A percentile compares a stretch with the other conserved stretches of the same genome.
Conservation (phyloP, 2,113 vertebrate genomes). For the Bettongia penicillata region DNA sequence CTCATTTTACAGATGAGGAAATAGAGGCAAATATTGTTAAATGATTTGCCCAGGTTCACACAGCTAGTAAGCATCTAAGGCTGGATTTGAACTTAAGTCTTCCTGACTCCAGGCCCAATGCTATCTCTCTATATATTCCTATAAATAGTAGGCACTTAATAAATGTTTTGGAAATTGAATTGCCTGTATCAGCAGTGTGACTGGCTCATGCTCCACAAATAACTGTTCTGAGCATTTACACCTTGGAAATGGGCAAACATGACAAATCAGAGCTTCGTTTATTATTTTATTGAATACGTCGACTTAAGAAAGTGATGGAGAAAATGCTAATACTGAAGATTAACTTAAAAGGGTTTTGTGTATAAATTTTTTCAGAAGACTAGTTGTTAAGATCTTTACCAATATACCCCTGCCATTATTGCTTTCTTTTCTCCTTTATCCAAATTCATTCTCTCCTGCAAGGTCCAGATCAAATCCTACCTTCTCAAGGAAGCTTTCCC, state of each 20-base stretch:
- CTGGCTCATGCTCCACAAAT: background rate
- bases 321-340: no score
- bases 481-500: slow-evolving; percentile 1
- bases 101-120: no score
- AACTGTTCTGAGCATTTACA: background rate
- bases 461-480: background rate
- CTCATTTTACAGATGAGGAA: no score
- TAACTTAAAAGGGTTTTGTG: background rate
- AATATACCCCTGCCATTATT: no score
- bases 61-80: no score
- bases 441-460: background rate
- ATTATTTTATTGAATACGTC: no score
- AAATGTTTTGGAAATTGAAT: background rate
- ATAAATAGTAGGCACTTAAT: background rate
- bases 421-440: background rate
- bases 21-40: no score
- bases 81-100: no score
- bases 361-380: background rate
- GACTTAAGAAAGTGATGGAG: no score
- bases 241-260: no score
- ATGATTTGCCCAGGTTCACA: no score
- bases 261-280: no score
- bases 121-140: background rate
- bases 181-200: background rate
- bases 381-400: background rate